Evolutionary conservation across 1,140 invertebrate genomes (phyloP).

Genomic region (Solenopsis fugax): DNA sequence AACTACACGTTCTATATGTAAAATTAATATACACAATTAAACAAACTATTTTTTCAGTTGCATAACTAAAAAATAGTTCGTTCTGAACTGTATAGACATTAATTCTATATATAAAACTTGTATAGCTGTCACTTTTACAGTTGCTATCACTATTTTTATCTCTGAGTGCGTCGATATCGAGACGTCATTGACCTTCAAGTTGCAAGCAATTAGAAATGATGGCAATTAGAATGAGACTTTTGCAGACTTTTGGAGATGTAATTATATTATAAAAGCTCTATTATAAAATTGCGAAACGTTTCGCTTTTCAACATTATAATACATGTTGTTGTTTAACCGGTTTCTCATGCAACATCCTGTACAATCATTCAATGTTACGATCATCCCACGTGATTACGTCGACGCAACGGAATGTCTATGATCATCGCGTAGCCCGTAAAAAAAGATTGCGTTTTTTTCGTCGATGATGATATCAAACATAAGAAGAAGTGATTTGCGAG

Average conservation of each 20-base stretch:
- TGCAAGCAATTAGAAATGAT: neutral
- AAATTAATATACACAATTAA: too few relatives aligned
- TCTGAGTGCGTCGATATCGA: neutral
- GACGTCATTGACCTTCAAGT: neutral
- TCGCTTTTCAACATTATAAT: neutral
- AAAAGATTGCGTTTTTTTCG: conserved; percentile 35
- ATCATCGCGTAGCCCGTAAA: conserved; percentile 34
- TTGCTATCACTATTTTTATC: too few relatives aligned
- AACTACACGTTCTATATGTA: too few relatives aligned
- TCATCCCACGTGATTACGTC: conserved; percentile 71
- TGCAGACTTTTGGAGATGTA: neutral
- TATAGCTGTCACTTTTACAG: too few relatives aligned
- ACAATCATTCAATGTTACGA: conserved; percentile 38
- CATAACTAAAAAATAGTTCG: too few relatives aligned
- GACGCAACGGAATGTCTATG: conserved; percentile 65
- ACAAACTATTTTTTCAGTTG: too few relatives aligned
- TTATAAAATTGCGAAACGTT: neutral
- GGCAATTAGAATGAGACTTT: too few relatives aligned
- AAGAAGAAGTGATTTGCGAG: neutral
- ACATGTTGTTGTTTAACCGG: neutral
- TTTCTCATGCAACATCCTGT: conserved; percentile 31
- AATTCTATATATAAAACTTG: too few relatives aligned
- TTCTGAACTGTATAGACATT: too few relatives aligned
- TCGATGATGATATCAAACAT: conserved; percentile 24
- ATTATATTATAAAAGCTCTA: neutral